A percentile compares a stretch with the other conserved stretches of the same genome.
Conservation (phyloP, 2,797 vertebrate genomes). For the Sebastes baramenuke region DNA sequence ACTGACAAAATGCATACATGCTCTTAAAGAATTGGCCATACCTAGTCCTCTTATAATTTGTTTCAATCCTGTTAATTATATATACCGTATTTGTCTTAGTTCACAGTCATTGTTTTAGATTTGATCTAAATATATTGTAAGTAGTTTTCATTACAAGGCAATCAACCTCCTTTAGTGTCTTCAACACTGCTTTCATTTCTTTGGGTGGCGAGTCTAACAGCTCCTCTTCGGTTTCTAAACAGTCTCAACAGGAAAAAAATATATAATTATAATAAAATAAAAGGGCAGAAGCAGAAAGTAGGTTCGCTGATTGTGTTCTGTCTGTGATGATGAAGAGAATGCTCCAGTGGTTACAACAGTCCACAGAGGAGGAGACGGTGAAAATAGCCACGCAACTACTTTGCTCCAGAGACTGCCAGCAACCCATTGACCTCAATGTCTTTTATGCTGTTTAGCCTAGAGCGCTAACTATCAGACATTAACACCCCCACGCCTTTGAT, state of each 20-base stretch:
- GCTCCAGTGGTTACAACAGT: slow-evolving; percentile 67
- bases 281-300: slow-evolving; percentile 45
- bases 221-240: slow-evolving; percentile 6
- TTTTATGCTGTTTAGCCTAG: slow-evolving; percentile 75
- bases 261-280: slow-evolving; percentile 26
- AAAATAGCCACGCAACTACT: slow-evolving; percentile 72
- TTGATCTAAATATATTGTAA: not conserved
- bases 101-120: not conserved
- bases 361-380: slow-evolving; percentile 60
- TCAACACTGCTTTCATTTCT: not conserved
- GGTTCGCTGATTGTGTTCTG: slow-evolving; percentile 65
- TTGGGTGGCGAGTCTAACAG: not conserved
- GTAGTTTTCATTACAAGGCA: not conserved
- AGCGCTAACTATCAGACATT: slow-evolving; percentile 79
- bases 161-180: not conserved
- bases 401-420: slow-evolving; percentile 68
- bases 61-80: not conserved
- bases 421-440: slow-evolving; percentile 81
- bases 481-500: slow-evolving; percentile 70
- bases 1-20: not conserved
- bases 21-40: not conserved
- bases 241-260: slow-evolving; percentile 1
- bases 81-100: not conserved
- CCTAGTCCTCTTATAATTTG: not conserved
- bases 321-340: slow-evolving; percentile 65